A percentile compares a stretch with the other conserved stretches of the same genome.
Evolutionary conservation across 2,113 vertebrate genomes (phyloP).

Genomic region (Nibea coibor): DNA sequence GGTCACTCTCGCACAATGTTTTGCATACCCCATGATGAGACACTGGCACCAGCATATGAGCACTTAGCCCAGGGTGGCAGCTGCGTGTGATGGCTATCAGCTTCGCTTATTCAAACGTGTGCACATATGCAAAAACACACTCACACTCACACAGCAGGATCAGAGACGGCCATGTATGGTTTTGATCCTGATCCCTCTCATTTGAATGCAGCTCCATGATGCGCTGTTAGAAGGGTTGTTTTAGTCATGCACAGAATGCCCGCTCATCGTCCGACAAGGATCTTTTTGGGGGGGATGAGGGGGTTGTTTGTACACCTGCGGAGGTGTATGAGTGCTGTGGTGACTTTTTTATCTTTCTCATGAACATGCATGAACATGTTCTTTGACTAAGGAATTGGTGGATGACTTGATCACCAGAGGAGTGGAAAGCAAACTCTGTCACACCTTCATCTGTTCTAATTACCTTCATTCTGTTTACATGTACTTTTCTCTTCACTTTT

Average conservation of each 20-base stretch:
- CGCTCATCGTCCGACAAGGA: not conserved
- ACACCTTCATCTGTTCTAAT: conserved; percentile 37
- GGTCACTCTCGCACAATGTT: conserved; percentile 58
- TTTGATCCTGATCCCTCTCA: conserved; percentile 66
- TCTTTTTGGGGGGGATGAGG: not conserved
- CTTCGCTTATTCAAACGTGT: conserved; percentile 32
- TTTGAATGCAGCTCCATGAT: conserved; percentile 34
- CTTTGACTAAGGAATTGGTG: conserved; percentile 1
- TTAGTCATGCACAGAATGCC: conserved; percentile 12
- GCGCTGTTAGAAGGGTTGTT: conserved; percentile 26
- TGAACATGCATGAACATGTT: not conserved
- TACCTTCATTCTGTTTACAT: conserved; percentile 9
- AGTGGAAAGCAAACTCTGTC: conserved; percentile 25
- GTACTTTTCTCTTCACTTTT: too few relatives aligned
- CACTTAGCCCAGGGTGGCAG: conserved; percentile 54
- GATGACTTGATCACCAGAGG: not conserved
- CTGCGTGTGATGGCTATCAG: conserved; percentile 69
- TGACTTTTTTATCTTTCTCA: not conserved
- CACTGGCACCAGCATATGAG: conserved; percentile 51
- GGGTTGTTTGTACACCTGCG: not conserved
- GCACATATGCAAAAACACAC: conserved; percentile 23
- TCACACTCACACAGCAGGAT: conserved; percentile 48
- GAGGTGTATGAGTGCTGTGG: not conserved
- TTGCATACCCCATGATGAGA: conserved; percentile 73
- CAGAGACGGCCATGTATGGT: conserved; percentile 43